These are phyloP conservation scores for Scotopteryx bipunctaria DNA, from an alignment of 2,888 invertebrate species.

Conservation along the genomic window DNA sequence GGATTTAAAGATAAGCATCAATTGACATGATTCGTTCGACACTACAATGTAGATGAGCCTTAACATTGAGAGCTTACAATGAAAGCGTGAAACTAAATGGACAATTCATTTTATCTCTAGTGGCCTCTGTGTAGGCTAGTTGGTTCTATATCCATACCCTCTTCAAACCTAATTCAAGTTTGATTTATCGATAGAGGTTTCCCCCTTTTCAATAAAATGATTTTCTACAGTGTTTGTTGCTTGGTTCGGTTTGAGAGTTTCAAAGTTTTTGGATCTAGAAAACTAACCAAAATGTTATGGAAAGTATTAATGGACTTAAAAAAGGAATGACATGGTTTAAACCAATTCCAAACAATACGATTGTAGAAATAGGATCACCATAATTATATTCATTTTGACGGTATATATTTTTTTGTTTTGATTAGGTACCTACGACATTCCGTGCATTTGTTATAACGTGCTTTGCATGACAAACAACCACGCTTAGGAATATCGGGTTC, in stretches of 20 bases:
- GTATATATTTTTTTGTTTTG: no score
- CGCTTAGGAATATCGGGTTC: not conserved
- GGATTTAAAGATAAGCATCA: not conserved
- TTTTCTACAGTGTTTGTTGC: not conserved
- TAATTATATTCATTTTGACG: no score
- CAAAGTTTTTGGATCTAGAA: no score
- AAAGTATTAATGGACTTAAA: no score
- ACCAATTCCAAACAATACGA: no score
- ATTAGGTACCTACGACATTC: no score
- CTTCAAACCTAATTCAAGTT: slow-evolving; percentile 23
- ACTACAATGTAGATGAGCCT: not conserved
- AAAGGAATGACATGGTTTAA: no score
- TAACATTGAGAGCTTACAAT: slow-evolving; percentile 3
- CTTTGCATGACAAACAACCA: no score
- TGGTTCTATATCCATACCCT: slow-evolving; percentile 16
- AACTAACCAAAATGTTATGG: no score
- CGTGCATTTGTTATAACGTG: no score
- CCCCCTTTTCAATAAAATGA: not conserved
- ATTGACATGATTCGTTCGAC: no score
- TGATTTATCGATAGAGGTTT: slow-evolving; percentile 18
- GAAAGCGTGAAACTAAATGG: slow-evolving; percentile 5
- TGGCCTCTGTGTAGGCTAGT: slow-evolving; percentile 13
- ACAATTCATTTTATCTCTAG: slow-evolving; percentile 10
- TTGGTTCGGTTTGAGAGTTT: not conserved
- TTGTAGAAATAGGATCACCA: no score